Conservation (phyloP, 92 coral and sea anemone species). For the Paragorgia papillata region DNA sequence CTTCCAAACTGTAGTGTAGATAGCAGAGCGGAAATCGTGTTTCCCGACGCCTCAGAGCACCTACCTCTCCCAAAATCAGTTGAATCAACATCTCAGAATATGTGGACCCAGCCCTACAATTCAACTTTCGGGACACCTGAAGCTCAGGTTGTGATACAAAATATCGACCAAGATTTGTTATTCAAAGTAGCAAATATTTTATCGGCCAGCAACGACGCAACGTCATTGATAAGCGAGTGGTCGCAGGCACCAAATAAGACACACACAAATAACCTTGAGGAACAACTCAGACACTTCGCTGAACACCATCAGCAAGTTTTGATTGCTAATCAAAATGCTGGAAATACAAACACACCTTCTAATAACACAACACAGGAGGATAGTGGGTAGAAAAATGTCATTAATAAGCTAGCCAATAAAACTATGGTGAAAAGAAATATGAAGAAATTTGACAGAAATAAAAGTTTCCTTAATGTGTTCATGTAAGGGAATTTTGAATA, state of each 20-base stretch:
- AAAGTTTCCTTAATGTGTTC: no score
- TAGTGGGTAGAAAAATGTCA: background rate
- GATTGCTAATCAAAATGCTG: background rate
- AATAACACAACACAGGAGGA: background rate
- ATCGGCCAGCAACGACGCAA: constrained; percentile 40
- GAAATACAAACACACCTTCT: background rate
- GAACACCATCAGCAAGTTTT: constrained; percentile 27
- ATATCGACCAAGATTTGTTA: constrained; percentile 35
- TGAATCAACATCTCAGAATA: background rate
- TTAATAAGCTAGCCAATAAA: background rate
- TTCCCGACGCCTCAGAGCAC: background rate
- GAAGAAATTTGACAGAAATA: no score
- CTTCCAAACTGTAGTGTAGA: background rate
- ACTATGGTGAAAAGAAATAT: no score
- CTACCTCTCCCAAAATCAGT: background rate
- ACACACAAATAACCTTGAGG: constrained; percentile 37
- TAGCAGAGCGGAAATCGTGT: background rate
- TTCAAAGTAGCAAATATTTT: constrained; percentile 40
- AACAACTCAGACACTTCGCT: constrained; percentile 36
- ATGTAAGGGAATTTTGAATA: no score
- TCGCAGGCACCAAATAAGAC: constrained; percentile 31
- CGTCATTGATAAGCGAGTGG: constrained; percentile 31
- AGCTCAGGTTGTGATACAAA: constrained; percentile 30
- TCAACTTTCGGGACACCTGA: background rate
- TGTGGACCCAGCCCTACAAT: background rate